phyloP scores from a whole-genome alignment of 2,113 vertebrate genomes.

The Egretta garzetta region DNA sequence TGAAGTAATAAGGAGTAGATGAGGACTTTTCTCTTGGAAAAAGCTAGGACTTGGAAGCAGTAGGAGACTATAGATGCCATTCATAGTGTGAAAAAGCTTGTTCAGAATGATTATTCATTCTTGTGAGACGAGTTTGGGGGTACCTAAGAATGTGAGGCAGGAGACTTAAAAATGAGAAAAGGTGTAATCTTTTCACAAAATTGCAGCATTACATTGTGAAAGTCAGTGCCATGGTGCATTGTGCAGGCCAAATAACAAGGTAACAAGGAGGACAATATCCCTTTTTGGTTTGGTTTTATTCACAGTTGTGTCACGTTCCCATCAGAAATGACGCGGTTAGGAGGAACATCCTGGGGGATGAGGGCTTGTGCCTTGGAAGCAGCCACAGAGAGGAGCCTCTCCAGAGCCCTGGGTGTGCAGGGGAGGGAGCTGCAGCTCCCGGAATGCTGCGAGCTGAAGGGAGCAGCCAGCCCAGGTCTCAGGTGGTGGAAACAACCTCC shows the following conservation, averaged over 20 bases:
- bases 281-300: background rate
- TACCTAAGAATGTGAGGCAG: background rate
- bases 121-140: background rate
- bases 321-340: background rate
- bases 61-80: background rate
- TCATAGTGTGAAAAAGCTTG: background rate
- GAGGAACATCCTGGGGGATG: background rate
- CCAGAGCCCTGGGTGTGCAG: fast-evolving
- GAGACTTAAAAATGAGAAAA: background rate
- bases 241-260: background rate
- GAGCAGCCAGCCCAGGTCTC: background rate
- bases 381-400: background rate
- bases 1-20: background rate
- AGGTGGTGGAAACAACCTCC: background rate
- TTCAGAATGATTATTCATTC: background rate
- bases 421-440: background rate
- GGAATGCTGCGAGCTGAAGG: background rate
- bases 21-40: background rate
- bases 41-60: background rate
- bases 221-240: background rate
- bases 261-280: background rate
- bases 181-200: background rate
- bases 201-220: background rate
- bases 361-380: background rate
- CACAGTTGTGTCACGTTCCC: background rate